These are phyloP conservation scores for Sebastolobus alascanus DNA, from an alignment of 2,797 vertebrate genomes.

Conservation along the genomic window DNA sequence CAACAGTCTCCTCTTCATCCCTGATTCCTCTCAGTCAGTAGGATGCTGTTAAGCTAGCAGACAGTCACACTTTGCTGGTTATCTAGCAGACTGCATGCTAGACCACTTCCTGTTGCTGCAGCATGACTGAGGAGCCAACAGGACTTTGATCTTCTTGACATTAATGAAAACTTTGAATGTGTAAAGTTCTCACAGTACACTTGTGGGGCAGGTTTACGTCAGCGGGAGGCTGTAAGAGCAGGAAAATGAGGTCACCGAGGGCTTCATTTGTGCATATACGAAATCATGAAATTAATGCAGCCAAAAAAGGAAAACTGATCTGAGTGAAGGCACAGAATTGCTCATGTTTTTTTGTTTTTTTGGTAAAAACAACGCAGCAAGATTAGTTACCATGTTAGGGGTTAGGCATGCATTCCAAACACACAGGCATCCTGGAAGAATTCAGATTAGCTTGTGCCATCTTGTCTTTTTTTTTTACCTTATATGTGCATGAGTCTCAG, in stretches of 20 bases:
- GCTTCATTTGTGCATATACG: not conserved
- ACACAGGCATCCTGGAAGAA: slow-evolving; percentile 41
- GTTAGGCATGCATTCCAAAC: slow-evolving; percentile 35
- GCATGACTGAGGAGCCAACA: not conserved
- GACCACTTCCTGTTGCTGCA: slow-evolving; percentile 68
- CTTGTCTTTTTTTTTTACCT: slow-evolving; percentile 78
- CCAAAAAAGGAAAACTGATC: slow-evolving; percentile 41
- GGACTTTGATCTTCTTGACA: slow-evolving; percentile 22
- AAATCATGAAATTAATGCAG: slow-evolving; percentile 14
- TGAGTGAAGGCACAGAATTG: slow-evolving; percentile 6
- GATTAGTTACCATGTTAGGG: slow-evolving; percentile 42
- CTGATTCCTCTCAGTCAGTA: slow-evolving; percentile 8
- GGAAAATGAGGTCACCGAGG: not conserved
- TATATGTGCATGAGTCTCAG: slow-evolving; percentile 82
- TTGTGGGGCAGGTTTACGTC: not conserved
- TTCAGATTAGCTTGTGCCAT: slow-evolving; percentile 69
- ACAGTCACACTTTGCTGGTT: slow-evolving; percentile 26
- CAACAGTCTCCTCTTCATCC: slow-evolving; percentile 32
- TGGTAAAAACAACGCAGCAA: not conserved
- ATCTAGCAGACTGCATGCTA: slow-evolving; percentile 32
- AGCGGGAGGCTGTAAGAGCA: not conserved
- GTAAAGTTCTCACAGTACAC: not conserved
- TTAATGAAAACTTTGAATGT: slow-evolving; percentile 3
- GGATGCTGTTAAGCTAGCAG: slow-evolving; percentile 20
- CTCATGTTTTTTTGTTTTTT: slow-evolving; percentile 6